These are phyloP conservation scores for Philotrypesis tridentata DNA, from an alignment of 1,140 invertebrate genomes.

Conservation along the genomic window DNA sequence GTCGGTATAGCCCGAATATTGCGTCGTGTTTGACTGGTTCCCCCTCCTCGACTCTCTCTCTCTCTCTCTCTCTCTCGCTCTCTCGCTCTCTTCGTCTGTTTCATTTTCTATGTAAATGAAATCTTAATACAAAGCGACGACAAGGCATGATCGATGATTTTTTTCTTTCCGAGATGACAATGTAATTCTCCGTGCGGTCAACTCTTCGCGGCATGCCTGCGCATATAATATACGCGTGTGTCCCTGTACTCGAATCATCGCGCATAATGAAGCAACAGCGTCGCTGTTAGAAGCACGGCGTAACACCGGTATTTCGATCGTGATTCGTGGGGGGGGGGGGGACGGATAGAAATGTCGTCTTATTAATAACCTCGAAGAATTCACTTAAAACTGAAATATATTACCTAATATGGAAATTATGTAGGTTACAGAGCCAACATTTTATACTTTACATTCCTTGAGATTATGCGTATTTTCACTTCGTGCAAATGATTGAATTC, in stretches of 20 bases:
- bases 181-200: slow-evolving; percentile 29
- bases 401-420: neutral
- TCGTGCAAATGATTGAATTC: no score
- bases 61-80: no score
- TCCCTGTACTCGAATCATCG: slow-evolving; percentile 10
- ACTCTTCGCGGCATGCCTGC: neutral
- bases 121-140: slow-evolving; percentile 48
- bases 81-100: neutral
- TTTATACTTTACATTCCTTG: no score
- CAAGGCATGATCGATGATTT: slow-evolving; percentile 45
- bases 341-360: neutral
- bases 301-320: neutral
- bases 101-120: slow-evolving; percentile 40
- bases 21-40: neutral
- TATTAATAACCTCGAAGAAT: neutral
- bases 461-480: no score
- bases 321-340: no score
- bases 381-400: neutral
- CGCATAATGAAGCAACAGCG: slow-evolving; percentile 22
- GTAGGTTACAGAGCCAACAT: no score
- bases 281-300: neutral
- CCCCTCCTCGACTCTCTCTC: no score
- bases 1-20: neutral
- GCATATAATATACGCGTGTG: neutral
- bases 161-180: slow-evolving; percentile 41